Evolutionary conservation across 2,113 vertebrate genomes (phyloP), one percentile per base, ranked within the genome.

Genomic region (Corythoichthys haematopterus): DNA sequence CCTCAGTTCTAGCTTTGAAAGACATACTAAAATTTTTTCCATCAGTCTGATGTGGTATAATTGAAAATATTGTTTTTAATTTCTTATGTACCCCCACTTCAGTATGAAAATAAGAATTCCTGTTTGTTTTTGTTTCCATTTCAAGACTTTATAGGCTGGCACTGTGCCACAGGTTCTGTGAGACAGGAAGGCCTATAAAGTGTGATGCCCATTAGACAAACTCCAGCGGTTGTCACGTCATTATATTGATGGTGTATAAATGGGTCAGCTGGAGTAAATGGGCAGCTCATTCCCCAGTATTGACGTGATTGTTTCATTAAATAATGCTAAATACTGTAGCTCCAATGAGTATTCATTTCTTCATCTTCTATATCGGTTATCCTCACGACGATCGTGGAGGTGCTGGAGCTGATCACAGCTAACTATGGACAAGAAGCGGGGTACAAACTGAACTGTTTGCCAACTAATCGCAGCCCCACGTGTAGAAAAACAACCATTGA

Each of bases 171-270:
- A 46, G 5, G n/a, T 46, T 62, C 43, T 46, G 40, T 1, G 11
- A 62, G 60, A 46, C 60, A 14, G n/a, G 40, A 62, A 46, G n/a
- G 60, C 60, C 43, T 46, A 62, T 46, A 33, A 62, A 62, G 45
- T 14, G 20, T 37, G 28, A 6, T 33, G 43, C 20, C 40, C 60
- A 45, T 62, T 62, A 62, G 43, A n/a, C 40, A 40, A 62, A 62
- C 60, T 61, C 38, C n/a, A 46, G 11, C n/a, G 4, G 3, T 46
- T 14, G 33, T 37, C 7, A 16, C 5, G 60, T 33, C 60, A 33
- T 15, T 28, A 4, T 15, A 62, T 62, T 46, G 60, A 62, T 47
- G 43, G 60, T 46, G 43, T 46, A 12, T 62, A 62, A 62, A 28
- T 62, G 43, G 60, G 38, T 40, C 57, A 40, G 37, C 36, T 37